Evolutionary conservation across 1,140 invertebrate species (phyloP).

Genomic region (Drosophila miranda): DNA sequence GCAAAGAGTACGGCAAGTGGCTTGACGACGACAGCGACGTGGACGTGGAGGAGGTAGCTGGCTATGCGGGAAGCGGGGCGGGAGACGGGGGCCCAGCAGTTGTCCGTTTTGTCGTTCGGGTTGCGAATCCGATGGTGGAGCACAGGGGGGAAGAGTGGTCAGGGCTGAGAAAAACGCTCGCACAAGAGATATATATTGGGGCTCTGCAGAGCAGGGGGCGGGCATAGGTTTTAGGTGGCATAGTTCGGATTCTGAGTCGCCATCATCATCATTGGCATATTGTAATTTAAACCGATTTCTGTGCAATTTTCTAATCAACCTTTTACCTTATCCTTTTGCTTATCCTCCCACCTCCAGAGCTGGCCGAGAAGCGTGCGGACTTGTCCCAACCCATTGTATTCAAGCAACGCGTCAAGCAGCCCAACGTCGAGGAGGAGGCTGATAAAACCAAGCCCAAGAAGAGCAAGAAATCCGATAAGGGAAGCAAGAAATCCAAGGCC

Average conservation of each 20-base stretch:
- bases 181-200: conserved; percentile 10
- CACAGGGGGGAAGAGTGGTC: conserved; percentile 13
- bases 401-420: conserved; percentile 60
- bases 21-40: conserved; percentile 65
- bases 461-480: conserved; percentile 18
- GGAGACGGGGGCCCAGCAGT: conserved; percentile 11
- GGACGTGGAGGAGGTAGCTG: conserved; percentile 7
- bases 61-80: neutral
- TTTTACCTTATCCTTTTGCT: conserved; percentile 1
- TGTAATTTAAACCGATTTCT: conserved; percentile 11
- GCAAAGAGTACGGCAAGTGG: conserved; percentile 77
- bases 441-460: conserved; percentile 26
- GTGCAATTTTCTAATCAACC: conserved; percentile 6
- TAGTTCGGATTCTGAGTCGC: neutral
- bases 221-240: conserved; percentile 13
- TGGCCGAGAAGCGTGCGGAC: conserved; percentile 71
- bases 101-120: conserved; percentile 21
- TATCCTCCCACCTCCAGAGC: conserved; percentile 47
- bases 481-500: conserved; percentile 48
- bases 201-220: no score
- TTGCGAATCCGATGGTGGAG: no score
- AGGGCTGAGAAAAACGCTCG: neutral
- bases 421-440: conserved; percentile 24
- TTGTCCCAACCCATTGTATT: conserved; percentile 72
- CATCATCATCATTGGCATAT: neutral